phyloP scores from a whole-genome alignment of 2,888 invertebrate species.

The Cantharis rufa region DNA sequence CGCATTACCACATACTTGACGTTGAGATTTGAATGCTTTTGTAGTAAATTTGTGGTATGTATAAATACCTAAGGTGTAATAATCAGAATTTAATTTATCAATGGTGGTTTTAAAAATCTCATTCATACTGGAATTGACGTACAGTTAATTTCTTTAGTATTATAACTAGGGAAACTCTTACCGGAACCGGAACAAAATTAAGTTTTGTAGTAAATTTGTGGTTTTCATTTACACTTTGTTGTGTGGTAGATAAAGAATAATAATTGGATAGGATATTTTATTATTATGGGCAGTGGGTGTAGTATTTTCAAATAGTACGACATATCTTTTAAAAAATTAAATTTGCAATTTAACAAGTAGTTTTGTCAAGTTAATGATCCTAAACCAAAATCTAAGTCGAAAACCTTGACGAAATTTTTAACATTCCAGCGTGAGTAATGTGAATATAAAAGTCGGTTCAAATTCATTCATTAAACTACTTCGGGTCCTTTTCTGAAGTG shows the following conservation, averaged over 20 bases:
- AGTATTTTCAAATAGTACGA: background rate
- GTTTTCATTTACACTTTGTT: background rate
- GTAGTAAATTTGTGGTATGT: background rate
- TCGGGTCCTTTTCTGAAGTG: background rate
- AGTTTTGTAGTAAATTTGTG: background rate
- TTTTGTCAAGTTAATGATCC: background rate
- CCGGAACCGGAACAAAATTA: background rate
- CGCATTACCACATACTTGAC: background rate
- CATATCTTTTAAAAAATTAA: background rate
- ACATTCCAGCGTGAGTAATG: constrained; percentile 15
- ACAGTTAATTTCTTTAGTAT: background rate
- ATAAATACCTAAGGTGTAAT: background rate
- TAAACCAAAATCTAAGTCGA: background rate
- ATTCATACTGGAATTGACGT: background rate
- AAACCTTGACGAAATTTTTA: constrained; percentile 1
- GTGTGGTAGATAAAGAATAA: background rate
- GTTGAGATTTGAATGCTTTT: background rate
- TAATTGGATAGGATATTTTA: background rate
- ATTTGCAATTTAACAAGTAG: background rate
- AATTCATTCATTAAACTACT: constrained; percentile 11
- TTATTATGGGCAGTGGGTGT: background rate
- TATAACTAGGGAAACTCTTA: background rate
- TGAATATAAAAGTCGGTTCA: constrained; percentile 2
- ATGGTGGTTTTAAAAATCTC: background rate
- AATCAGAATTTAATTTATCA: background rate